Base-by-base conservation (phyloP, 1,140 invertebrate genomes). In the Caerostris darwini region DNA sequence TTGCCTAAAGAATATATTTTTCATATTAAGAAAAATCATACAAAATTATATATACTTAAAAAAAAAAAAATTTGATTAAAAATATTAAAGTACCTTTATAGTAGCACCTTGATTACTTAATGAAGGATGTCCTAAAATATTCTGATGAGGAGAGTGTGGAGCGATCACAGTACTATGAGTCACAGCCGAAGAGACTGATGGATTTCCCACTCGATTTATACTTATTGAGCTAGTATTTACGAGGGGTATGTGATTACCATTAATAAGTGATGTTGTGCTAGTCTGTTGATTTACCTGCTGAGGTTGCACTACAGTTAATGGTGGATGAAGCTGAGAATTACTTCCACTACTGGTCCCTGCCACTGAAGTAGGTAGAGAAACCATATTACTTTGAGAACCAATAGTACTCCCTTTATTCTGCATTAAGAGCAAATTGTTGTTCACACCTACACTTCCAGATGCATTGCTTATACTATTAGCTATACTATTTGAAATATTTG, bases 201-300 rank as follows among this genome's bases (percentile, higher is more conserved):
- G 77, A 90, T 90, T 94, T 7, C 67, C 91, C 14, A 54, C 88
- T 90, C 94, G 61, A 8, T 64, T 93, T n/a, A 94, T 88, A 61
- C 53, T 94, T 59, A 94, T 17, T 59, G 93, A 94, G 64, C 82
- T 87, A 88, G 90, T 64, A 69, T 71, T 92, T 67, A 94, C 95
- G 81, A 95, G 94, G 50, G 95, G 94, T 92, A 95, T 95, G 54
- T 95, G 95, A 88, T 95, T 96, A 90, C 96, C 96, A 95, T 96
- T 96, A 94, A 96, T 95, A 95, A 96, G 92, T 61, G 95, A 95
- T 94, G 94, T 95, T 64, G 95, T 93, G 61, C 94, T 93, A 85
- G 95, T 94, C 87, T 95, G 90, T 87, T 94, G 61, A 94, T 82
- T 87, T 67, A 93, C 71, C 77, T 67, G 71, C 34, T 59, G 77